A percentile compares a stretch with the other conserved stretches of the same genome.
phyloP scores from a whole-genome alignment of 1,140 invertebrate species.

The Hypsibius dujardini region DNA sequence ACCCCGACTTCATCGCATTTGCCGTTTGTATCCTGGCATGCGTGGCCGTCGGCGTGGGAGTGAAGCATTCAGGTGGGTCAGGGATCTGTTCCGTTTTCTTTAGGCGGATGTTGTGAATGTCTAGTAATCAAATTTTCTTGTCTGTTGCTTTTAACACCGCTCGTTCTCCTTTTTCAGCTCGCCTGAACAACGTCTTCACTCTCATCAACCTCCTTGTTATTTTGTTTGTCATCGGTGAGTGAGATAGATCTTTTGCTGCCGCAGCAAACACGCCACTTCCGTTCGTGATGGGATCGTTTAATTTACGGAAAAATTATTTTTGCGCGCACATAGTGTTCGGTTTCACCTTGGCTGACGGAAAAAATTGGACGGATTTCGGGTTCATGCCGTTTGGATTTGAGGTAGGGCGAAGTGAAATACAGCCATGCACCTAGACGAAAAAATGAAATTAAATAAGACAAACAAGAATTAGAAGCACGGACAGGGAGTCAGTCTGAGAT shows the following conservation, averaged over 20 bases:
- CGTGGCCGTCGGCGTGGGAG: conserved; percentile 38
- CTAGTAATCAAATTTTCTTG: not conserved
- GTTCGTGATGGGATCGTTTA: too few species aligned
- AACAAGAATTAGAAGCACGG: too few species aligned
- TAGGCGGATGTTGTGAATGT: not conserved
- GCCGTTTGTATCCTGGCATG: conserved; percentile 53
- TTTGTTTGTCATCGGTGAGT: conserved; percentile 23
- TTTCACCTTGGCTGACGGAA: conserved; percentile 54
- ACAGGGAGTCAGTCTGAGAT: too few species aligned
- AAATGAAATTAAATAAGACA: too few species aligned
- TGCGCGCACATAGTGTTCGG: conserved; percentile 37
- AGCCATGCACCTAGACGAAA: too few species aligned
- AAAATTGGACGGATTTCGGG: conserved; percentile 59
- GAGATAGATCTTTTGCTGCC: not conserved
- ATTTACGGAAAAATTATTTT: too few species aligned
- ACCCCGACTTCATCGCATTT: conserved; percentile 64
- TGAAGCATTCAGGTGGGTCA: conserved; percentile 20
- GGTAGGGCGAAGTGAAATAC: not conserved
- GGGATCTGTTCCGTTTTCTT: not conserved
- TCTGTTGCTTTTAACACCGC: not conserved
- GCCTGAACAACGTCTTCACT: conserved; percentile 61
- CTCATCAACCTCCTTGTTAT: conserved; percentile 57
- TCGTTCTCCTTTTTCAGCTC: conserved; percentile 35
- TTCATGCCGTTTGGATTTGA: conserved; percentile 62
- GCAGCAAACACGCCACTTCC: too few species aligned